These are phyloP conservation scores for Capitella teleta DNA, from an alignment of 1,140 invertebrate genomes.

Conservation along the genomic window DNA sequence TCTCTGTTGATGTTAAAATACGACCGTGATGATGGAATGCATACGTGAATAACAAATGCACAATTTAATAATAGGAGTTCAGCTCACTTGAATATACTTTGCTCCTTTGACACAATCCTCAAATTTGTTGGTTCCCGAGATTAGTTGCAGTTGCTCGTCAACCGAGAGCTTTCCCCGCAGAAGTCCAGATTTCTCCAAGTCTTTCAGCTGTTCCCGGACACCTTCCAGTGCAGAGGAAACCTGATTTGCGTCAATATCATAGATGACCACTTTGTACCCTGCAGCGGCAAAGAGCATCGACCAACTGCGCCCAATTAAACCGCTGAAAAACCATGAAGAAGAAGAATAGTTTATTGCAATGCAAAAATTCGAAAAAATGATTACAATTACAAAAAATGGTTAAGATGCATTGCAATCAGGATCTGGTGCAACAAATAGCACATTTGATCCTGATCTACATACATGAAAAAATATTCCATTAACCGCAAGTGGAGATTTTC, in stretches of 20 bases:
- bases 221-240: constrained; percentile 57
- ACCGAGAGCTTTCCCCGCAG: constrained; percentile 58
- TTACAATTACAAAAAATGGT: no score
- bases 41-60: no score
- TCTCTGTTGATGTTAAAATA: neutral
- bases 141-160: constrained; percentile 61
- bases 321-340: no score
- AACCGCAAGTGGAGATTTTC: no score
- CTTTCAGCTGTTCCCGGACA: constrained; percentile 60
- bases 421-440: no score
- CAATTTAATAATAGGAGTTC: constrained; percentile 9
- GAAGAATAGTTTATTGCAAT: no score
- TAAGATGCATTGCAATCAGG: no score
- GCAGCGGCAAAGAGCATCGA: constrained; percentile 89
- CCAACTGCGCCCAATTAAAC: constrained; percentile 86
- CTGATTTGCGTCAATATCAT: constrained; percentile 66
- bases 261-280: constrained; percentile 74
- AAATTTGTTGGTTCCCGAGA: constrained; percentile 42
- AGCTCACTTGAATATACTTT: constrained; percentile 61
- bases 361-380: no score
- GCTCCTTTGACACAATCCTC: constrained; percentile 50
- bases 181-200: constrained; percentile 54
- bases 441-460: no score
- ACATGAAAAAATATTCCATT: no score
- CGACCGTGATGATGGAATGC: no score